Percentiles rank a stretch among this genome's conserved stretches.
phyloP scores from a whole-genome alignment of 1,140 invertebrate genomes.

The Listronotus oregonensis region DNA sequence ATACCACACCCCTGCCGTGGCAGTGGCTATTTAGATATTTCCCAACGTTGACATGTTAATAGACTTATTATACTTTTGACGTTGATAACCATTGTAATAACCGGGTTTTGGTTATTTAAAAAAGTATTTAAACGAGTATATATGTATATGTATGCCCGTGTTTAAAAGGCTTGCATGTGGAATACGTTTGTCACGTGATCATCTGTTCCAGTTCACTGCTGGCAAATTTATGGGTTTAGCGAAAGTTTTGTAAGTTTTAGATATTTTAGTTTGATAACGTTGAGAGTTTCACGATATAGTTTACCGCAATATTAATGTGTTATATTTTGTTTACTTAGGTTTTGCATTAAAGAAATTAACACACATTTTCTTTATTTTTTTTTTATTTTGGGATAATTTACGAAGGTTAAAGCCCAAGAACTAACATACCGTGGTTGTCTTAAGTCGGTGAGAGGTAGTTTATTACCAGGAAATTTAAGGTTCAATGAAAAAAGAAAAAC shows the following conservation, averaged over 20 bases:
- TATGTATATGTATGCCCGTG: constrained; percentile 4
- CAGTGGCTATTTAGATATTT: constrained; percentile 14
- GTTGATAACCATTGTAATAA: constrained; percentile 27
- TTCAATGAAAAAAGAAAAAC: too few relatives aligned
- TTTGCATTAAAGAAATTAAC: too few relatives aligned
- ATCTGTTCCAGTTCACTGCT: constrained; percentile 19
- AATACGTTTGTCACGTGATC: constrained; percentile 20
- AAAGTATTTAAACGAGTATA: constrained; percentile 4
- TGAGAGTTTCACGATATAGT: constrained; percentile 6
- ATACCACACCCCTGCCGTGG: constrained; percentile 2
- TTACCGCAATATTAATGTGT: neutral
- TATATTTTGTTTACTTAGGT: too few relatives aligned
- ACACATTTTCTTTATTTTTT: too few relatives aligned
- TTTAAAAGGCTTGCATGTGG: constrained; percentile 16
- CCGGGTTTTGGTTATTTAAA: constrained; percentile 15
- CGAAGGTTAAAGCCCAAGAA: too few relatives aligned
- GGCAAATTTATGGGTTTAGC: constrained; percentile 15
- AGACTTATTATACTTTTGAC: constrained; percentile 25
- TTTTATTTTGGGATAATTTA: too few relatives aligned
- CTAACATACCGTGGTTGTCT: too few relatives aligned
- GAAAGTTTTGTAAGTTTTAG: constrained; percentile 15
- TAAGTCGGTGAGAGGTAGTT: too few relatives aligned
- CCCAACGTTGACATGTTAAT: constrained; percentile 13
- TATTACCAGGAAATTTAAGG: too few relatives aligned
- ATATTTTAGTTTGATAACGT: constrained; percentile 11